Evolutionary conservation across 2,888 invertebrate species (phyloP).

Genomic region (Isoperla grammatica): DNA sequence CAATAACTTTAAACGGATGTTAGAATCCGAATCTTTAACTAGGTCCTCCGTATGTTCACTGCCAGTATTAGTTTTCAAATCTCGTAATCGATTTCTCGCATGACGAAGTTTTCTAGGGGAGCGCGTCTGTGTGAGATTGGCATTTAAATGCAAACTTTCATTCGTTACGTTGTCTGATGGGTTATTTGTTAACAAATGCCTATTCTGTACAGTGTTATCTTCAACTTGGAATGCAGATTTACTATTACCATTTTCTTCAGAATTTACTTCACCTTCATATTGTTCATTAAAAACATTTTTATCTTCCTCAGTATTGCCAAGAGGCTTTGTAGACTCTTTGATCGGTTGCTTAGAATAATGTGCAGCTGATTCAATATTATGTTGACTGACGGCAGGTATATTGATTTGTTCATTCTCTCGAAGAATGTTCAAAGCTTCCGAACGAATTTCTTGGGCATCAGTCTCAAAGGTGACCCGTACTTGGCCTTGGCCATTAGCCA

Average conservation of each 20-base stretch:
- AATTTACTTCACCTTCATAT: conserved; percentile 1
- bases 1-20: not conserved
- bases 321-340: too few relatives aligned
- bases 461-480: conserved; percentile 56
- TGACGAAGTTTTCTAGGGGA: conserved; percentile 34
- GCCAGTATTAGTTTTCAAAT: not conserved
- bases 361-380: conserved; percentile 1
- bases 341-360: conserved; percentile 19
- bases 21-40: not conserved
- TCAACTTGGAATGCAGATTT: not conserved
- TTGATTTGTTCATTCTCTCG: too few relatives aligned
- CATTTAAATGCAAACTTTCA: conserved; percentile 25
- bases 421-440: conserved; percentile 17
- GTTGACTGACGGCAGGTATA: conserved; percentile 24
- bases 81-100: conserved; percentile 32
- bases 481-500: conserved; percentile 54
- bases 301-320: conserved; percentile 1
- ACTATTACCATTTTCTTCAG: conserved; percentile 6
- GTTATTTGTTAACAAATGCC: conserved; percentile 3
- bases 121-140: conserved; percentile 23
- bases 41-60: too few relatives aligned
- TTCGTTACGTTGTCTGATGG: conserved; percentile 23
- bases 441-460: conserved; percentile 46
- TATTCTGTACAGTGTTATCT: not conserved
- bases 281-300: not conserved